A percentile compares a stretch with the other conserved stretches of the same genome.
Conservation (phyloP, 2,113 vertebrate genomes). For the Terrapene triunguis region DNA sequence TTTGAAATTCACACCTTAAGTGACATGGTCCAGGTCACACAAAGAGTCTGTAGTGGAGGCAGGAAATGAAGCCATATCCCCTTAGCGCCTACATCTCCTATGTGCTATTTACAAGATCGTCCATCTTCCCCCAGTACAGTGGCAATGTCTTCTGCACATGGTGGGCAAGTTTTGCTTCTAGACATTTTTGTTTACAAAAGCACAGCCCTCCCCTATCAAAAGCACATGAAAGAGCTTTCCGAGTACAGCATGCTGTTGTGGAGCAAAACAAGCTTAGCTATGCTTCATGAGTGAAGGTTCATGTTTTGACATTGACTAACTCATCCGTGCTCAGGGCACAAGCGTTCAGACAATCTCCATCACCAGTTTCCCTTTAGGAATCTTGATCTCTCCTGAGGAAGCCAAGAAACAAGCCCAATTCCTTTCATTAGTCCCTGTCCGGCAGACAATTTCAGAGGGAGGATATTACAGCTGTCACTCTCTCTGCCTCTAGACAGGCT, state of each 20-base stretch:
- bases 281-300: slow-evolving; percentile 44
- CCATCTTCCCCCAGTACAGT: neutral
- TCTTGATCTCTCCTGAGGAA: slow-evolving; percentile 60
- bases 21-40: neutral
- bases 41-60: neutral
- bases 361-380: slow-evolving; percentile 63
- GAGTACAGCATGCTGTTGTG: neutral
- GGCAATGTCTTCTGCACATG: neutral
- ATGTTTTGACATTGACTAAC: slow-evolving; percentile 74
- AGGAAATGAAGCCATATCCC: accelerated
- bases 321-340: slow-evolving; percentile 69
- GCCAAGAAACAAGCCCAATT: slow-evolving; percentile 60
- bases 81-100: neutral
- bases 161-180: neutral
- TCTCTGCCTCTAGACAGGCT: slow-evolving; percentile 50
- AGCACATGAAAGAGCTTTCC: neutral
- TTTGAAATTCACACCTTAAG: neutral
- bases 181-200: neutral
- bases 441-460: slow-evolving; percentile 61
- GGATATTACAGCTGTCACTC: slow-evolving; percentile 71
- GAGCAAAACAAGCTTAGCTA: slow-evolving; percentile 42
- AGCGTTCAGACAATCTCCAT: slow-evolving; percentile 67
- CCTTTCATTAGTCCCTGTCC: slow-evolving; percentile 58
- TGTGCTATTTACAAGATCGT: neutral
- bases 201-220: neutral